Conservation (phyloP, 92 coral and sea anemone genomes). For the Pocillopora meandrina region DNA sequence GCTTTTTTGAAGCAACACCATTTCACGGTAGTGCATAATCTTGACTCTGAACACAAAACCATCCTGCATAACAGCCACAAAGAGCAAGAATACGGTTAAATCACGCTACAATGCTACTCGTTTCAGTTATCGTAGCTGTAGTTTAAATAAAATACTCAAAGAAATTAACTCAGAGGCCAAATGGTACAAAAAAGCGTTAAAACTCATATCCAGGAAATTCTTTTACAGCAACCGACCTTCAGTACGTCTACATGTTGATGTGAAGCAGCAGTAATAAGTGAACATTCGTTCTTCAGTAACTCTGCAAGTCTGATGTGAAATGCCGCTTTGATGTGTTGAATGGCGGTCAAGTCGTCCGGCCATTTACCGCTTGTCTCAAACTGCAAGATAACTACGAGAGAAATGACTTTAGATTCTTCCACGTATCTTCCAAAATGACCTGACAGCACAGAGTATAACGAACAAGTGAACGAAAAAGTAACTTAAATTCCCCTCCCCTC, state of each 20-base stretch:
- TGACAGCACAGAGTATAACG: too few relatives aligned
- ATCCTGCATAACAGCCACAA: constrained; percentile 47
- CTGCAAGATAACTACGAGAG: constrained; percentile 74
- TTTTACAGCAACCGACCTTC: constrained; percentile 54
- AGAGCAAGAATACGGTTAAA: neutral
- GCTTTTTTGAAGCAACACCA: constrained; percentile 74
- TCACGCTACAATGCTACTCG: too few relatives aligned
- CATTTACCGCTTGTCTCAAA: constrained; percentile 98
- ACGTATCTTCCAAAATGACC: too few relatives aligned
- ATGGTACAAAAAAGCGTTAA: neutral
- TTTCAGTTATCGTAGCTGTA: too few relatives aligned
- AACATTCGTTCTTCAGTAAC: constrained; percentile 58
- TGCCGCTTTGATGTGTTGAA: constrained; percentile 90
- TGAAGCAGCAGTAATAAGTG: constrained; percentile 79
- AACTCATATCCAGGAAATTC: neutral
- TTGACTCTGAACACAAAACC: constrained; percentile 90
- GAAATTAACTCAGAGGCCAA: neutral
- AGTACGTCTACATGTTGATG: constrained; percentile 79
- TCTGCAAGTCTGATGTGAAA: constrained; percentile 88
- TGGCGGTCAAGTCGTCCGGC: constrained; percentile 94
- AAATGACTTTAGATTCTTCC: neutral
- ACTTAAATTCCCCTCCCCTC: too few relatives aligned
- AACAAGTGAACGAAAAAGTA: too few relatives aligned
- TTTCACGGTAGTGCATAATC: constrained; percentile 90
- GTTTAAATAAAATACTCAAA: too few relatives aligned